Conservation (phyloP, 1,140 invertebrate genomes). For the Magallana ariakensis region DNA sequence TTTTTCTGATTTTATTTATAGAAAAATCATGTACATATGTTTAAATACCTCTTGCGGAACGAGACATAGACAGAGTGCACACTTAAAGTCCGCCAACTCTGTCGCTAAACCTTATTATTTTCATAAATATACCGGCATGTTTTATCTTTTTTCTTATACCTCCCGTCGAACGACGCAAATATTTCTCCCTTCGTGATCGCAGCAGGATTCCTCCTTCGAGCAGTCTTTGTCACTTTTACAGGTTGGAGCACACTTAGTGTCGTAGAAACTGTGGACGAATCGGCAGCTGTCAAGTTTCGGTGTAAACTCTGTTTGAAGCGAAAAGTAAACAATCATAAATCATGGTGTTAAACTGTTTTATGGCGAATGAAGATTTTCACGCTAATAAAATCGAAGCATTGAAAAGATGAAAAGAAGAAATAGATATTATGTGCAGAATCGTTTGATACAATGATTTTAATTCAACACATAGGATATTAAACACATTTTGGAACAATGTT, state of each 20-base stretch:
- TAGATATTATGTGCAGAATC: too few relatives aligned
- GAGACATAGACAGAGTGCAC: too few relatives aligned
- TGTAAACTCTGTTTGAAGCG: background rate
- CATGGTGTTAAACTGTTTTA: background rate
- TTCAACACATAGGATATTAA: too few relatives aligned
- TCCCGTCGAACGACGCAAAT: constrained; percentile 17
- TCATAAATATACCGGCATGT: too few relatives aligned
- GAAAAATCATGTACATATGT: too few relatives aligned
- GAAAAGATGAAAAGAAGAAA: too few relatives aligned
- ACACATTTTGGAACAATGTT: too few relatives aligned
- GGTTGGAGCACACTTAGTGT: background rate
- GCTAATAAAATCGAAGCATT: background rate
- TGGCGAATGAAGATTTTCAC: background rate
- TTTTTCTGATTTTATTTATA: too few relatives aligned
- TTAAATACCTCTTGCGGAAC: too few relatives aligned
- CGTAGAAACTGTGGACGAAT: background rate
- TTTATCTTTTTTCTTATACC: background rate
- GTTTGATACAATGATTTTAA: too few relatives aligned
- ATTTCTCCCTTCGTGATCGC: background rate
- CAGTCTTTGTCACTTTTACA: background rate
- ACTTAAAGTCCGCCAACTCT: too few relatives aligned
- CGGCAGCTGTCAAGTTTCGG: background rate
- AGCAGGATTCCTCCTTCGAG: background rate
- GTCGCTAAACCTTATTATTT: too few relatives aligned
- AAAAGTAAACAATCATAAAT: background rate